These are phyloP conservation scores for Pardosa pseudoannulata DNA, from an alignment of 2,888 invertebrate species.

Conservation along the genomic window DNA sequence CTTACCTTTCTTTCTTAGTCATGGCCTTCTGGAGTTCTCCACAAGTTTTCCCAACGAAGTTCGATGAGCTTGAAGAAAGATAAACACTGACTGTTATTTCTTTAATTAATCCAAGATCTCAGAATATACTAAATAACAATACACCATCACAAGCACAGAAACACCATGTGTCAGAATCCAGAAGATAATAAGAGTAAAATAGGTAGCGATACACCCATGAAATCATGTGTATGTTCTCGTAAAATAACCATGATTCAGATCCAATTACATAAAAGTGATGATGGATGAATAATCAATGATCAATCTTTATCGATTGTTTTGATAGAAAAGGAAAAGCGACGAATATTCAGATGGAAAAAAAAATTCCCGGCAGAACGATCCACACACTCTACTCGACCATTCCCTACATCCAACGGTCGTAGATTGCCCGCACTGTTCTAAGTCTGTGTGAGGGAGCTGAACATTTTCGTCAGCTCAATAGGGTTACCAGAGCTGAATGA, in stretches of 20 bases:
- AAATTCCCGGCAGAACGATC: no score
- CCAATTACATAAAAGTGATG: background rate
- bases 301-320: background rate
- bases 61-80: background rate
- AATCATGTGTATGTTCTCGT: slow-evolving; percentile 2
- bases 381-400: no score
- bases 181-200: background rate
- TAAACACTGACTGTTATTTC: background rate
- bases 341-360: no score
- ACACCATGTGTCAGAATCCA: background rate
- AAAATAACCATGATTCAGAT: background rate
- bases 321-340: no score
- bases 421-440: slow-evolving; percentile 14
- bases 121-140: background rate
- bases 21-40: slow-evolving; percentile 26
- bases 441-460: background rate
- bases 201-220: background rate
- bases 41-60: background rate
- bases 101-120: slow-evolving; percentile 3
- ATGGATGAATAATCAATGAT: background rate
- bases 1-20: slow-evolving; percentile 68
- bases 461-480: slow-evolving; percentile 9
- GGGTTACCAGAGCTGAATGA: slow-evolving; percentile 2
- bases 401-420: background rate
- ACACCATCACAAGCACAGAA: slow-evolving; percentile 6